Evolutionary conservation across 1,140 invertebrate genomes (phyloP).

Genomic region (Rhopalosiphum maidis): DNA sequence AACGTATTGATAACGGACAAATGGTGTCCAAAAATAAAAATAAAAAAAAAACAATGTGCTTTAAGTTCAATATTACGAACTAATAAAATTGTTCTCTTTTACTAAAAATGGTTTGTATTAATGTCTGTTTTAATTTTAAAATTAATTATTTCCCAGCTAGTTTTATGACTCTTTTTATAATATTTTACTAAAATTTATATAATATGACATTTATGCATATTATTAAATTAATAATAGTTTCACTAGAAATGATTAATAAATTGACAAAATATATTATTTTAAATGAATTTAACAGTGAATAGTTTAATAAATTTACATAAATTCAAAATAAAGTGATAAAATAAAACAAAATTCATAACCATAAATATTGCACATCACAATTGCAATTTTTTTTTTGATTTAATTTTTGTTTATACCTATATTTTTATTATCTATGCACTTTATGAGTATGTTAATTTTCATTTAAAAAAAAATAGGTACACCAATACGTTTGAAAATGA

Average conservation of each 20-base stretch:
- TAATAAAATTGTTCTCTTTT: neutral
- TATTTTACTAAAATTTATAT: no score
- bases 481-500: neutral
- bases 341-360: neutral
- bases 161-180: no score
- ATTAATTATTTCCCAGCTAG: no score
- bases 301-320: neutral
- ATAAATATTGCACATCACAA: neutral
- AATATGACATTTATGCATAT: no score
- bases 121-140: neutral
- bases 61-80: neutral
- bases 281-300: neutral
- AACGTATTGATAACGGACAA: neutral
- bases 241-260: no score
- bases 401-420: neutral
- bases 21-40: neutral
- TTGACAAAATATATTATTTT: neutral
- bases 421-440: fast-evolving
- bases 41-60: neutral
- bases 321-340: no score
- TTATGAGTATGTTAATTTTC: neutral
- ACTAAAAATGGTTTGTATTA: neutral
- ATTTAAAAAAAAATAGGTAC: neutral
- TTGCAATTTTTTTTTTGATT: neutral
- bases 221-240: no score